Percentiles rank a stretch among this genome's conserved stretches.
Conservation (phyloP, 2,113 vertebrate species). For the Clarias magur region DNA sequence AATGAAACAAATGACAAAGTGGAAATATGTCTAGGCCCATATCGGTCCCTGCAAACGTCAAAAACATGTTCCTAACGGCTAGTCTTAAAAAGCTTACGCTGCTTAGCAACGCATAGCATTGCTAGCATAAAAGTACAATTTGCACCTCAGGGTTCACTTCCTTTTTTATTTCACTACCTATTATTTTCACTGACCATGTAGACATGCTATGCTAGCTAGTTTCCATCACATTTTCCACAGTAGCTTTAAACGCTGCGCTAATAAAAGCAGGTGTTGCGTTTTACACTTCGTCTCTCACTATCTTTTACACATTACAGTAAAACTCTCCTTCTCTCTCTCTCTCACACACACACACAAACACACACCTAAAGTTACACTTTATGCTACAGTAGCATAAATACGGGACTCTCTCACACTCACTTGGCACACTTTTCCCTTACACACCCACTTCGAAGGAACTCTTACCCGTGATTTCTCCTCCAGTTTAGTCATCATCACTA, state of each 20-base stretch:
- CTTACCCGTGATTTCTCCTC: conserved; percentile 51
- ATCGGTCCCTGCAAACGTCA: background rate
- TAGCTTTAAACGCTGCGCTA: background rate
- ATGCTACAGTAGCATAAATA: background rate
- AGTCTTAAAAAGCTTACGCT: background rate
- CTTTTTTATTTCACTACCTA: background rate
- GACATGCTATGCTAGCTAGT: background rate
- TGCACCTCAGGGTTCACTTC: background rate
- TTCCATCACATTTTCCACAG: background rate
- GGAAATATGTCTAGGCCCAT: background rate
- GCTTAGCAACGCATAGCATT: background rate
- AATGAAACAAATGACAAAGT: background rate
- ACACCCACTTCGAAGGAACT: too few species aligned
- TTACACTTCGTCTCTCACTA: conserved; percentile 2
- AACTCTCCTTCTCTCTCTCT: background rate
- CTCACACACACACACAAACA: conserved; percentile 4
- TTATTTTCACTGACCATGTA: background rate
- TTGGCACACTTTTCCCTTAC: background rate
- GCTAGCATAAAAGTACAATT: background rate
- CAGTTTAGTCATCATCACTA: conserved; percentile 98
- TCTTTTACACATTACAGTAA: conserved; percentile 12
- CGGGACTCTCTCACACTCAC: background rate
- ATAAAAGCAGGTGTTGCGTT: conserved; percentile 7
- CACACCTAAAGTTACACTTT: background rate
- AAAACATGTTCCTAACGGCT: background rate